Evolutionary conservation across 2,113 vertebrate genomes (phyloP).

Genomic region (Procavia capensis): DNA sequence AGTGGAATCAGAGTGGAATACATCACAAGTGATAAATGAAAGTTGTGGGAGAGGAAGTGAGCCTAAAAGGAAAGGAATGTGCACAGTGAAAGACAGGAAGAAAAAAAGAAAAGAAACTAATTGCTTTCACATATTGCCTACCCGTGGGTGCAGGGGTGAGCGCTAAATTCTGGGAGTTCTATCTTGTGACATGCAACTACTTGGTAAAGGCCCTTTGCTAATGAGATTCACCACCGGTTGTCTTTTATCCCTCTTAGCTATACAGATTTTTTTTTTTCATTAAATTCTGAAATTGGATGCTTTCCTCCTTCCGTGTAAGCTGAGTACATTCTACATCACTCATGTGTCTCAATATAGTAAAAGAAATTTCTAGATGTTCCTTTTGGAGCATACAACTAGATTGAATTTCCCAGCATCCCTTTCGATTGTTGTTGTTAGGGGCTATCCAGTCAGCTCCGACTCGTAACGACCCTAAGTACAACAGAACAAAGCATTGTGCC

Average conservation of each 20-base stretch:
- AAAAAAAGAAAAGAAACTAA: no score
- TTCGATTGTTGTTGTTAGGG: no score
- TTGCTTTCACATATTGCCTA: not conserved
- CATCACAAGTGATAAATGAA: not conserved
- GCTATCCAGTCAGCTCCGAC: no score
- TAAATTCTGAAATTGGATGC: not conserved
- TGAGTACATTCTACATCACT: not conserved
- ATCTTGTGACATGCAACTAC: not conserved
- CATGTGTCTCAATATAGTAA: not conserved
- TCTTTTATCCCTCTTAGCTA: not conserved
- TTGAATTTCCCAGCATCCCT: not conserved
- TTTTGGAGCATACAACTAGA: not conserved
- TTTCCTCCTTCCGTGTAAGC: not conserved
- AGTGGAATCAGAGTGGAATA: not conserved
- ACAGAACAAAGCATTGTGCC: no score
- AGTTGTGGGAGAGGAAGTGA: not conserved
- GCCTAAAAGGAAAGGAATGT: not conserved
- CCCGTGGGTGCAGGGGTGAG: not conserved
- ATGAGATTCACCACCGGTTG: not conserved
- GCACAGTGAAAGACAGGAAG: fast-evolving
- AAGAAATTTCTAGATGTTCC: not conserved
- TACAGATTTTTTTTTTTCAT: not conserved
- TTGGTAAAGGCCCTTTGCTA: not conserved
- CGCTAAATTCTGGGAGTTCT: not conserved
- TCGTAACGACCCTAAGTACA: no score